Conservation (phyloP, 2,888 invertebrate species). For the Chironomus riparius region DNA sequence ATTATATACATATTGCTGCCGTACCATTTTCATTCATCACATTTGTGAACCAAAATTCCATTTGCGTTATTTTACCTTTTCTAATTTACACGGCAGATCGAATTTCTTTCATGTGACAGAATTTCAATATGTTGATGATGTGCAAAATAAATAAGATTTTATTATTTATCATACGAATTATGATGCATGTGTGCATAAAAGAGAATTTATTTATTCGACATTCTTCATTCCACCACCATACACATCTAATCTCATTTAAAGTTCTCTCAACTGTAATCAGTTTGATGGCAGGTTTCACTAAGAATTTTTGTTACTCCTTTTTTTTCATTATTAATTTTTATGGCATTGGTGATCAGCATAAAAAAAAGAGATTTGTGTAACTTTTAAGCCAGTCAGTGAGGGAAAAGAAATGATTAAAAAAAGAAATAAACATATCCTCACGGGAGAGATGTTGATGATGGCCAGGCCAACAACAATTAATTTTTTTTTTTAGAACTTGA, state of each 20-base stretch:
- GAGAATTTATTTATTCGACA: too few relatives aligned
- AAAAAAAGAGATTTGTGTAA: not conserved
- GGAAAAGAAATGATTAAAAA: not conserved
- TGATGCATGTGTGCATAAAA: not conserved
- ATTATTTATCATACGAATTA: not conserved
- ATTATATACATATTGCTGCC: not conserved
- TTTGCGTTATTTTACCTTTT: not conserved
- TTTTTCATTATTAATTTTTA: conserved; percentile 13
- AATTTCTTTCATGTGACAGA: not conserved
- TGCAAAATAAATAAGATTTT: not conserved
- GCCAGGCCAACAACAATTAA: conserved; percentile 20
- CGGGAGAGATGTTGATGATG: not conserved
- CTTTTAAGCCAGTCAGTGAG: not conserved
- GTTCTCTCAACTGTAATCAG: not conserved
- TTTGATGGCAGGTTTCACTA: not conserved
- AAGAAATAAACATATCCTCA: not conserved
- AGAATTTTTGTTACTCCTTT: not conserved
- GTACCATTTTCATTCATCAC: conserved; percentile 6
- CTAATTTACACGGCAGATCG: not conserved
- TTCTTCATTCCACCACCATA: not conserved
- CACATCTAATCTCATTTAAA: not conserved
- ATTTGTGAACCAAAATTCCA: not conserved
- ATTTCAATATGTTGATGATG: not conserved
- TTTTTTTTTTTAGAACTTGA: conserved; percentile 5
- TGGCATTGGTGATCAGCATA: not conserved